Percentiles rank a stretch among this genome's conserved stretches.
These are phyloP conservation scores for Zaprionus kolodkinae DNA, from an alignment of 1,140 invertebrate species.

Conservation along the genomic window DNA sequence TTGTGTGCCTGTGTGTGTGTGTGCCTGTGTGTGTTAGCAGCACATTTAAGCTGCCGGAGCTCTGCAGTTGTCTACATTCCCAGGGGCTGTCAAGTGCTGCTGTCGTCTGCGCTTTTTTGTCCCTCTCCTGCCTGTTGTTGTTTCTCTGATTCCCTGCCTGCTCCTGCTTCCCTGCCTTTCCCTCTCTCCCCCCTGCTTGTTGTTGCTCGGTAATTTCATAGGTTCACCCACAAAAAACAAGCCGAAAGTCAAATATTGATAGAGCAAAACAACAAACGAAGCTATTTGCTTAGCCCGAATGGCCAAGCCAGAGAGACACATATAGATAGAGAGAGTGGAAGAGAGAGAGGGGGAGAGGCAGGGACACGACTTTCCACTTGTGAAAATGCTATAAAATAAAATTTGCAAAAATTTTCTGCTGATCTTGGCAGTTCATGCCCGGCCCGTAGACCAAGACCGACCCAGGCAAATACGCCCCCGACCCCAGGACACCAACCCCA, in stretches of 20 bases:
- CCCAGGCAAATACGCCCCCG: slow-evolving; percentile 61
- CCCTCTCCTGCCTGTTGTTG: slow-evolving; percentile 25
- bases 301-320: slow-evolving; percentile 30
- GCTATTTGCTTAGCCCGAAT: slow-evolving; percentile 77
- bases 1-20: neutral
- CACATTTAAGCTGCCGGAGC: slow-evolving; percentile 33
- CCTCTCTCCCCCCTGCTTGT: slow-evolving; percentile 5
- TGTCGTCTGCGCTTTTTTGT: slow-evolving; percentile 60
- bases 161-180: no score
- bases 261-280: slow-evolving; percentile 81
- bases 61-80: slow-evolving; percentile 43
- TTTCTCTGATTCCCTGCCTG: no score
- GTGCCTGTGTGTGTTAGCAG: neutral
- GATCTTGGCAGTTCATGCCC: slow-evolving; percentile 75
- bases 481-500: neutral
- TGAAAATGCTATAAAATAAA: slow-evolving; percentile 82
- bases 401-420: slow-evolving; percentile 81
- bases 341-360: slow-evolving; percentile 39
- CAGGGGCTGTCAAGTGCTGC: slow-evolving; percentile 49
- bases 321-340: neutral
- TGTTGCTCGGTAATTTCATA: slow-evolving; percentile 67
- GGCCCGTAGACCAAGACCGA: slow-evolving; percentile 38
- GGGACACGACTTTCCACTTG: slow-evolving; percentile 77
- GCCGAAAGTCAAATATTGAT: slow-evolving; percentile 81
- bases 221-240: slow-evolving; percentile 70